phyloP scores from a whole-genome alignment of 2,888 invertebrate genomes.

The Drosophila mimica region DNA sequence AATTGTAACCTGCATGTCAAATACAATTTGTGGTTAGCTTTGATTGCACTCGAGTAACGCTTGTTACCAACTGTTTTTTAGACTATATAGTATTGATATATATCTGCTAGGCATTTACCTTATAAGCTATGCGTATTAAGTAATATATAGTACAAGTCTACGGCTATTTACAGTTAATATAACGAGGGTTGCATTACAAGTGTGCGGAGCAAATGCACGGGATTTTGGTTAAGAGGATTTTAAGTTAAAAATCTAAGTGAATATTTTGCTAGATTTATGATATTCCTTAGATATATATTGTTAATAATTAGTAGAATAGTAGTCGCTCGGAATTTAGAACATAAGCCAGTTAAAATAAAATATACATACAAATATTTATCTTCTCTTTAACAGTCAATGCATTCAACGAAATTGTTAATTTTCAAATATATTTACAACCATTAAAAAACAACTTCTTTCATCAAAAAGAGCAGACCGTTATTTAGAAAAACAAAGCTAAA shows the following conservation, averaged over 20 bases:
- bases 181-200: constrained; percentile 67
- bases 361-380: not conserved
- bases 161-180: constrained; percentile 59
- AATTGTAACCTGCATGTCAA: constrained; percentile 82
- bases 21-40: constrained; percentile 18
- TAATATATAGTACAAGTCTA: constrained; percentile 34
- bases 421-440: not conserved
- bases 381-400: not conserved
- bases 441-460: not conserved
- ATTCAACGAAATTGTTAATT: not conserved
- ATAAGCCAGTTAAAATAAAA: not conserved
- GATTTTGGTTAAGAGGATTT: not conserved
- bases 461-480: not conserved
- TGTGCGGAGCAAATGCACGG: constrained; percentile 8
- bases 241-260: not conserved
- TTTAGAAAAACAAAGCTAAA: not conserved
- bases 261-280: not conserved
- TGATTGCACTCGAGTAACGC: not conserved
- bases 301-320: not conserved
- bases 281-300: not conserved
- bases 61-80: constrained; percentile 18
- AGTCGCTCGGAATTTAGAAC: not conserved
- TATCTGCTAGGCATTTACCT: not conserved
- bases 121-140: constrained; percentile 5
- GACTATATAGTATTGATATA: not conserved